Base-by-base conservation (phyloP, 2,888 invertebrate species). In the Amphimallon solstitiale region DNA sequence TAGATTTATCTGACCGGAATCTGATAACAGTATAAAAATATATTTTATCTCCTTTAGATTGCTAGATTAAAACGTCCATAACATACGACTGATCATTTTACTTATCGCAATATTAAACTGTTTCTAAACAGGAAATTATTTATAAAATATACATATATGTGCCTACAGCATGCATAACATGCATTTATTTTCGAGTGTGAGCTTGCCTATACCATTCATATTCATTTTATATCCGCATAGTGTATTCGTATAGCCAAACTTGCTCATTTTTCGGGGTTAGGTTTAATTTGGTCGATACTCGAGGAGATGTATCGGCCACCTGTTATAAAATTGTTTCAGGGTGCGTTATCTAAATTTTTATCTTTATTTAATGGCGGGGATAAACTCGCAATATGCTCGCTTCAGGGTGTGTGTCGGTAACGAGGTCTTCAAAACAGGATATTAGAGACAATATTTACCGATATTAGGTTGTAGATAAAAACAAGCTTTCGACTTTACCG, bases 301-400 rank as follows among this genome's bases (percentile, higher is more conserved):
- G 29, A 29, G 14, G 48, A 49, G 48, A 49, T 29, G 23, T 43
- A 59, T 59, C 59, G 29, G 59, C 59, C 59, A 59, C 59, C 59
- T 59, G 59, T 59, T 59, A 43, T 43, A 59, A 43, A 59, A 40
- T 43, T 40, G 43, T 59, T 59, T 21, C 59, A 40, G 59, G 59
- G 59, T 59, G 23, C 40, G 40, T 59, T 59, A 59, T 59, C 59
- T 43, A 29, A 40, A 59, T 40, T 40, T 59, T 59, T 59, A 59
- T 59, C 59, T 59, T 43, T 43, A 43, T 43, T 43, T 49, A 29
- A 49, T 49, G 48, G n/a, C 14, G 48, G 48, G 48, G 48, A 49
- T 49, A 49, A 49, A 49, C 48, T 49, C 23, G 29, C 23, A 23
- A 14, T 49, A 49, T 29, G 48, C 48, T 23, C 14, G 14, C 34